phyloP scores from a whole-genome alignment of 1,140 invertebrate species.

The Arctopsyche grandis region DNA sequence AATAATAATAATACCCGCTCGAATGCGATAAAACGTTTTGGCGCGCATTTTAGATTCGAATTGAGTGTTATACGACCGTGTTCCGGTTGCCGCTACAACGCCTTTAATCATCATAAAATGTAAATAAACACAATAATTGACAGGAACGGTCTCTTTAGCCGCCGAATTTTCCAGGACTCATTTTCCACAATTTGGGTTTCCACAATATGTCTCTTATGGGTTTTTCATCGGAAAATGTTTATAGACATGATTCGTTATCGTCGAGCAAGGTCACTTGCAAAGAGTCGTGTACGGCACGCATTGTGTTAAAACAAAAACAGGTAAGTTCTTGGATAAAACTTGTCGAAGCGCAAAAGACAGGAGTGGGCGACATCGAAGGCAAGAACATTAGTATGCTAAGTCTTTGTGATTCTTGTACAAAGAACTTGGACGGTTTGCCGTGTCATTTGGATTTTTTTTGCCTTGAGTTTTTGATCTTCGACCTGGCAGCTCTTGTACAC shows the following conservation, averaged over 20 bases:
- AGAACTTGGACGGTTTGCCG: neutral
- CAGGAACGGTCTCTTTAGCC: neutral
- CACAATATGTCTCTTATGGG: neutral
- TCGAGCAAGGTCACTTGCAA: neutral
- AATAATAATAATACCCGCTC: neutral
- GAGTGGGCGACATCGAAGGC: conserved; percentile 17
- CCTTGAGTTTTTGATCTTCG: neutral
- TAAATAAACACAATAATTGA: neutral
- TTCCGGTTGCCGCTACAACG: neutral
- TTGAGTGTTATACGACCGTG: neutral
- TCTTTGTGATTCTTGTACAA: conserved; percentile 11
- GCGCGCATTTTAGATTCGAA: neutral
- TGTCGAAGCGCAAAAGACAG: conserved; percentile 19
- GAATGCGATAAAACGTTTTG: conserved; percentile 1
- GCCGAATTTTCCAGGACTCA: too few relatives aligned
- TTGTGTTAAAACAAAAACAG: neutral
- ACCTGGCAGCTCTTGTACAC: too few relatives aligned
- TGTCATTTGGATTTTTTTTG: neutral
- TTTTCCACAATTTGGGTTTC: too few relatives aligned
- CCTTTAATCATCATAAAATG: neutral
- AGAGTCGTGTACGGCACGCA: too few relatives aligned
- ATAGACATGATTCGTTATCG: neutral
- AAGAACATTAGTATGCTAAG: conserved; percentile 17
- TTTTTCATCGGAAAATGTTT: neutral
- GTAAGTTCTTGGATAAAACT: conserved; percentile 11